Evolutionary conservation across 2,797 vertebrate genomes (phyloP), one percentile per base, ranked within the genome.

Genomic region (Babyrousa celebensis): DNA sequence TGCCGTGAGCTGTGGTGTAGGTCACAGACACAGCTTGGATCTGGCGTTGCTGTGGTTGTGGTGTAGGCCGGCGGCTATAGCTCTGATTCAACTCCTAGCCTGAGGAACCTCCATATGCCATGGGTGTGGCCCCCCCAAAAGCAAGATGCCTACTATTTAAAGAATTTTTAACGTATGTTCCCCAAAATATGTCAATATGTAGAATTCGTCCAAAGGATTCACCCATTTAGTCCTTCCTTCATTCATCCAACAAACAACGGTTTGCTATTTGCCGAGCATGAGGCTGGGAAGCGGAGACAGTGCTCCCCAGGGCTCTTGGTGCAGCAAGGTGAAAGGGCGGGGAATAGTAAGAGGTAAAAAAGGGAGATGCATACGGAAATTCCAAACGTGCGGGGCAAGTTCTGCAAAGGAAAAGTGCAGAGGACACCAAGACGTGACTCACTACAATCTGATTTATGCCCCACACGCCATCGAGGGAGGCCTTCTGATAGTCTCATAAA

Each of bases 181-280:
- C 25, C 2, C 32, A 48, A 80, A 74, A 60, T 29, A 20, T 54
- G 36, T 95, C 78, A 91, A 75, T 16, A 43, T 17, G 18, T 43
- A 95, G 60, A 68, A 84, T 84, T 87, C 40, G 58, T n/a, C 52
- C 17, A 54, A 5, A 70, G 40, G 14, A 65, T 63, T 84, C 36
- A 32, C 32, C 40, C 8, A 0, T 68, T 95, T 85, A 72, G 16
- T 56, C 72, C n/a, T 20, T 48, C 71, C 58, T 43, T 63, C 63
- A 77, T 85, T 72, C 80, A 84, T 74, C 92, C 68, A 63, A 20
- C 43, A 83, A 70, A 91, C 23, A 82, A 80, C 21, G 7, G 54
- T 54, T 70, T 70, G 21, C 65, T 94, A 25, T 70, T 88, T 71
- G 77, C 58, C 43, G 21, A 94, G 48, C 23, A 25, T 25, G 23